Evolutionary conservation across 2,113 vertebrate species (phyloP).

Genomic region (Tragulus kanchil): DNA sequence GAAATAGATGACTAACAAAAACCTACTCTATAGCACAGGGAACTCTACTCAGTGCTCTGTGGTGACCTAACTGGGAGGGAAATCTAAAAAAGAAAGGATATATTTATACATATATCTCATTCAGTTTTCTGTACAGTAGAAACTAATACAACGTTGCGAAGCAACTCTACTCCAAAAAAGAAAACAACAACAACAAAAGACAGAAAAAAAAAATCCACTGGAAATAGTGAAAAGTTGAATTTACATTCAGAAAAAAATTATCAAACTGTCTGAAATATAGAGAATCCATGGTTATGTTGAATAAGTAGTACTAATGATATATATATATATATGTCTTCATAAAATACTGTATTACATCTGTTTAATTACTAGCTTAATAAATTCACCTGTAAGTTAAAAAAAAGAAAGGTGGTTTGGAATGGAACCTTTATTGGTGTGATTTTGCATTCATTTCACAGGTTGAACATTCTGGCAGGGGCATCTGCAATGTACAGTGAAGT

Average conservation of each 20-base stretch:
- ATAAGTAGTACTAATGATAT: neutral
- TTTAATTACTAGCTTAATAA: neutral
- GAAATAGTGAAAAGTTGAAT: neutral
- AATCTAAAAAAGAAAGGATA: neutral
- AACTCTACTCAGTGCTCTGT: neutral
- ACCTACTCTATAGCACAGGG: neutral
- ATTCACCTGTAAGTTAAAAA: neutral
- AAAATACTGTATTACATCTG: neutral
- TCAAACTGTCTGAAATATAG: neutral
- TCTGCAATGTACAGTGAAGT: neutral
- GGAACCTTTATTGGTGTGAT: slow-evolving; percentile 11
- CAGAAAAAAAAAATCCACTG: neutral
- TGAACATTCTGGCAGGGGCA: neutral
- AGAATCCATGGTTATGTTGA: neutral
- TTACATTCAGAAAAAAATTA: neutral
- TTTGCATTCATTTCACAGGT: slow-evolving; percentile 64
- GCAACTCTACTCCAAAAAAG: neutral
- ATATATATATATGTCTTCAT: neutral
- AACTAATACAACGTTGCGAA: neutral
- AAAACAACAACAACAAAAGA: neutral
- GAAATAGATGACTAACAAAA: neutral
- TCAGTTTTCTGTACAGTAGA: neutral
- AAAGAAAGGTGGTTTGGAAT: neutral
- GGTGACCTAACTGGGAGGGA: neutral
- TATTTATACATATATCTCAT: neutral